Evolutionary conservation across 1,140 invertebrate species (phyloP), one percentile per base, ranked within the genome.

Genomic region (Drosophila teissieri): DNA sequence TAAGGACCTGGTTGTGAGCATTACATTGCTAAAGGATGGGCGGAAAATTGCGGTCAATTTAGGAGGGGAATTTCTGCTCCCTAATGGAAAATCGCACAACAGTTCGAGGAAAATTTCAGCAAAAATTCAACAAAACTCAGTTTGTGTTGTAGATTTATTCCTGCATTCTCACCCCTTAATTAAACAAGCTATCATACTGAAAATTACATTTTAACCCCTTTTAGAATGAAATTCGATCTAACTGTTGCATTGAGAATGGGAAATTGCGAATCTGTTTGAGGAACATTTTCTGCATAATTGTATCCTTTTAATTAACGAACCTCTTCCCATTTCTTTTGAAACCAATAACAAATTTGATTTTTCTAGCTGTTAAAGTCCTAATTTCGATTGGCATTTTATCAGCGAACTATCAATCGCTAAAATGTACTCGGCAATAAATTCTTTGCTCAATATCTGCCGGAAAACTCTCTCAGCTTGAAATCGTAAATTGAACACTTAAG

Each of bases 401-500:
- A n/a, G n/a, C n/a, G n/a, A n/a, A n/a, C n/a, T n/a, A n/a, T n/a
- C 44, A 55, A 34, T 22, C 3, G 31, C 10, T 39, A 2, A 22
- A 53, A 39, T 27, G 11, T 27, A 19, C 22, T 44, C 14, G 15
- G 19, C 22, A n/a, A 24, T 40, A 68, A 54, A 68, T 64, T 22
- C 46, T 27, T 39, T 52, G 40, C 57, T 45, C 19, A 39, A 24
- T 58, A 3, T 34, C 3, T 12, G 24, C 24, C n/a, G 34, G 7
- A 12, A 60, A 63, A 69, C 63, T 68, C 54, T 46, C 8, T 0
- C 40, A 39, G 15, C 12, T 39, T 39, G 34, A 58, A 37, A 53
- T 57, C 73, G 36, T 75, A 75, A 75, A 75, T 65, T 75, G 45
- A 12, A 45, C 53, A 75, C 73, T 75, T 75, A 75, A 73, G 36